A percentile compares a stretch with the other conserved stretches of the same genome.
Evolutionary conservation across 1,140 invertebrate species (phyloP).

Genomic region (Magallana ariakensis): DNA sequence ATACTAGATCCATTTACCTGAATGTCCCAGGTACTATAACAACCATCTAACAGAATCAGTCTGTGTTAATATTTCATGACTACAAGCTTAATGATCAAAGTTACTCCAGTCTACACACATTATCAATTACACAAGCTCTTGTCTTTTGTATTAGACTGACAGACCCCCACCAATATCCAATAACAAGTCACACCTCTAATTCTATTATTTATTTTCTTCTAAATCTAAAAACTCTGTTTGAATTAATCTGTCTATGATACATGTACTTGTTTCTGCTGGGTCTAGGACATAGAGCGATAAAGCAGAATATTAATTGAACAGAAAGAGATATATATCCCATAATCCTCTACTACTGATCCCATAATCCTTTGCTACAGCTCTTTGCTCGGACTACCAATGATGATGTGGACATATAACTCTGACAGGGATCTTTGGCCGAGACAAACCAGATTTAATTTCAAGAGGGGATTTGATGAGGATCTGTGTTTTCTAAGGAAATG

Average conservation of each 20-base stretch:
- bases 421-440: background rate
- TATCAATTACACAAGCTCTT: background rate
- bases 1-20: background rate
- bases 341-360: background rate
- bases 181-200: no score
- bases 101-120: background rate
- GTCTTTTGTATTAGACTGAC: background rate
- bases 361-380: conserved; percentile 21
- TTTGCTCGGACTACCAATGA: conserved; percentile 12
- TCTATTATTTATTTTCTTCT: background rate
- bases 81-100: background rate
- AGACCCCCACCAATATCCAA: background rate
- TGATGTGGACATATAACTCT: background rate
- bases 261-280: background rate
- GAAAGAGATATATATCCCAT: conserved; percentile 13
- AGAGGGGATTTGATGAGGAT: background rate
- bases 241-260: conserved; percentile 4
- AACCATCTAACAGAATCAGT: background rate
- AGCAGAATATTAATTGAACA: background rate
- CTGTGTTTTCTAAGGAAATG: background rate
- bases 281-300: conserved; percentile 1
- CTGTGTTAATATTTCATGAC: conserved; percentile 28
- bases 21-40: background rate
- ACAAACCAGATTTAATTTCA: background rate
- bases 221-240: background rate